Conservation (phyloP, 2,113 vertebrate species). For the Python bivittatus region DNA sequence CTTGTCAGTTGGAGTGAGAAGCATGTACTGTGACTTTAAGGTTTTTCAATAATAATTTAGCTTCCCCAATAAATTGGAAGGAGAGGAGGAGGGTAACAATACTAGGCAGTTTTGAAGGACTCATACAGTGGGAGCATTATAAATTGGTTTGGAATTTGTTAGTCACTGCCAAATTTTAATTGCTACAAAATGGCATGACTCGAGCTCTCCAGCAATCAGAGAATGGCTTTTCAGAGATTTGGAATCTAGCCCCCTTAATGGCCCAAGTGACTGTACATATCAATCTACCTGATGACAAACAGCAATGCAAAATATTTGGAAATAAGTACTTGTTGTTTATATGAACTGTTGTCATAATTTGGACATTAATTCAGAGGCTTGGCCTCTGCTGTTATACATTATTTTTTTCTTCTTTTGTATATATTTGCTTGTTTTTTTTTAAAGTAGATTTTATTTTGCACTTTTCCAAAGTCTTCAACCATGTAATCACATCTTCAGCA, state of each 20-base stretch:
- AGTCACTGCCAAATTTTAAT: conserved; percentile 2
- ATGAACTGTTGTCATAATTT: background rate
- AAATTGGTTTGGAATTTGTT: background rate
- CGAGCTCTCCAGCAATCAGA: background rate
- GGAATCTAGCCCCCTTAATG: background rate
- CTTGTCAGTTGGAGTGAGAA: background rate
- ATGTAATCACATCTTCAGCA: background rate
- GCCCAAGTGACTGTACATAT: background rate
- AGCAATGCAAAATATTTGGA: background rate
- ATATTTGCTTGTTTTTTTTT: background rate
- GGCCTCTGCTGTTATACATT: background rate
- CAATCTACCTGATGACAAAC: conserved; percentile 3
- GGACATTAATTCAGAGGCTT: background rate
- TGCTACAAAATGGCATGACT: conserved; percentile 17
- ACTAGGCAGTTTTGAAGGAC: background rate
- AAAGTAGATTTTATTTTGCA: background rate
- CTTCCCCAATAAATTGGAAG: background rate
- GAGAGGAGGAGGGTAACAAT: background rate
- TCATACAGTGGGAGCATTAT: background rate
- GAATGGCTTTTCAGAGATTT: background rate
- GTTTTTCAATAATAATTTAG: background rate
- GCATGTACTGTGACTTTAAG: background rate
- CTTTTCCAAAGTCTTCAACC: background rate
- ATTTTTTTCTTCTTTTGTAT: background rate
- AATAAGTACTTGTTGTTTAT: conserved; percentile 6